A percentile compares a stretch with the other conserved stretches of the same genome.
Conservation (phyloP, 2,113 vertebrate species). For the Origma solitaria region DNA sequence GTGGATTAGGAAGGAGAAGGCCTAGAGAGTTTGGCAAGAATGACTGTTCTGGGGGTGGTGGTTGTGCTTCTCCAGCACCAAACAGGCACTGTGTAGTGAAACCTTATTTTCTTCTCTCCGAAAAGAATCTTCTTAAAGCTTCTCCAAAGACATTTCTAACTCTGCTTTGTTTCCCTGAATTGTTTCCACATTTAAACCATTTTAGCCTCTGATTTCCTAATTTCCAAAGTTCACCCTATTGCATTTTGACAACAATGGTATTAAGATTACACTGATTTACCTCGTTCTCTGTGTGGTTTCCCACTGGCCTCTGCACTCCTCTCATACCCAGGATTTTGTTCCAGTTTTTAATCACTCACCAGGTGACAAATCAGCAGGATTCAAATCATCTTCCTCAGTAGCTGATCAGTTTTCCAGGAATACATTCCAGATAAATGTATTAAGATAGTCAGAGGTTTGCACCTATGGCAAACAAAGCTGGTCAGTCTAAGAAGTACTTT, state of each 20-base stretch:
- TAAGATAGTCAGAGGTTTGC: not conserved
- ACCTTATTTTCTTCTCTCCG: not conserved
- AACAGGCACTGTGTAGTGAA: not conserved
- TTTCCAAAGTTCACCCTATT: not conserved
- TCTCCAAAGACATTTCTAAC: not conserved
- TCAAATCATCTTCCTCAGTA: not conserved
- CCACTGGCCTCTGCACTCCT: not conserved
- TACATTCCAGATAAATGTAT: not conserved
- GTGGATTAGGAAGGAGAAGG: not conserved
- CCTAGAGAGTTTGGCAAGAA: not conserved
- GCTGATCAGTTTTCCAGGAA: not conserved
- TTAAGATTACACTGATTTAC: not conserved
- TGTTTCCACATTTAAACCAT: not conserved
- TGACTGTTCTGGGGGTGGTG: not conserved
- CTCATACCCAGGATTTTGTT: not conserved
- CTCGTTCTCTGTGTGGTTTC: not conserved
- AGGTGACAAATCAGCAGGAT: not conserved
- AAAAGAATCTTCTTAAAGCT: not conserved
- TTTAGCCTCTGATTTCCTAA: not conserved
- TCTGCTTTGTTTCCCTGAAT: not conserved
- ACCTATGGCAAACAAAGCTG: not conserved
- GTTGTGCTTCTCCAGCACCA: not conserved
- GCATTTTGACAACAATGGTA: not conserved
- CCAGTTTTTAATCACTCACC: not conserved
- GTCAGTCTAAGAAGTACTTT: not conserved